Base-by-base conservation (phyloP, 1,140 invertebrate species). In the Branchinecta lynchi region DNA sequence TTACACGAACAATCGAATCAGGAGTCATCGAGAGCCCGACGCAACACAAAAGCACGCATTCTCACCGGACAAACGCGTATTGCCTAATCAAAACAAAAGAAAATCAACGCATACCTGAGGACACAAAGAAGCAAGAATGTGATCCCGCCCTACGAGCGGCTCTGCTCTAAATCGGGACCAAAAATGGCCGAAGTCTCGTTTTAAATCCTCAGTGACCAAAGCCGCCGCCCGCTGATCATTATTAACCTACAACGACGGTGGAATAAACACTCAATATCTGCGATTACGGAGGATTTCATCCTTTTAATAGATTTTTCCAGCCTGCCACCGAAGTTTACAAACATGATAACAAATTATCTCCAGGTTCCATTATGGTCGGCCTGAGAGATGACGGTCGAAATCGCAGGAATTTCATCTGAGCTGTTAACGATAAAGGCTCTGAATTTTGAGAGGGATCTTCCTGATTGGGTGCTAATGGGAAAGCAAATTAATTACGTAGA, bases 81-180 rank as follows among this genome's bases (percentile, higher is more conserved):
- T 32, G 32, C 32, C 32, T 32, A 15, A 60, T 60, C 17, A 60
- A 60, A 60, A 20, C 51, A 60, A 60, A 15, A 15, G 17, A 60
- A 60, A 60, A 60, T 20, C 12, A 20, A 15, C 17, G 6, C 51
- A 74, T 78, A 90, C 88, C 78, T 90, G 85, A 15, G 92, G 90
- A 80, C 90, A 93, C 74, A 95, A 84, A 68, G 89, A 89, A 44
- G 85, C 81, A 32, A 96, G 75, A 73, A 96, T 92, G 68, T 85
- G 80, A 79, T 94, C 87, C 73, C 92, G 82, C 6, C 83, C 90
- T 73, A 80, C 81, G 45, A 94, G 77, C 9, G 86, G 86, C 69
- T 83, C 77, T 45, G 80, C 74, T 72, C 80, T 73, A 78, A 89
- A 82, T 20, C 82, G 80, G 5, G 81, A 73, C 92, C 92, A 95